Percentiles rank a stretch among this genome's conserved stretches.
phyloP scores from a whole-genome alignment of 2,113 vertebrate genomes.

The Sus scrofa region DNA sequence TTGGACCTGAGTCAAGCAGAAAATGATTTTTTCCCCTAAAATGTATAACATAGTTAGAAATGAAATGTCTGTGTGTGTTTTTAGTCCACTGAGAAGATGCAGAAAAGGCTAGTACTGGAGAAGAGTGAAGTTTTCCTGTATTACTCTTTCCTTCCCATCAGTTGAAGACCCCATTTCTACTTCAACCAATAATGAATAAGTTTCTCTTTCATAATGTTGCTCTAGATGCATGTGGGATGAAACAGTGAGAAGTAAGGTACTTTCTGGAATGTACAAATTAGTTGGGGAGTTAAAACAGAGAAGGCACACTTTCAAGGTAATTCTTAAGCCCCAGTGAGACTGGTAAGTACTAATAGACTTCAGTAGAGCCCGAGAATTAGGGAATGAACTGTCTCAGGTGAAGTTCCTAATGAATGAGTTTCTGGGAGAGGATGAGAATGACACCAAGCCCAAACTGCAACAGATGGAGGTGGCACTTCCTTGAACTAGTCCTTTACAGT shows the following conservation, averaged over 20 bases:
- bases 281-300: background rate
- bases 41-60: slow-evolving; percentile 50
- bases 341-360: background rate
- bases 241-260: background rate
- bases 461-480: background rate
- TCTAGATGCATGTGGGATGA: background rate
- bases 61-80: background rate
- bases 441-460: accelerated
- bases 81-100: background rate
- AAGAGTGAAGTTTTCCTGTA: background rate
- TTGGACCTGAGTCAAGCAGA: slow-evolving; percentile 71
- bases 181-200: background rate
- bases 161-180: background rate
- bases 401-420: background rate
- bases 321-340: background rate
- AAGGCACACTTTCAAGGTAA: background rate
- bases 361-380: background rate
- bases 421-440: background rate
- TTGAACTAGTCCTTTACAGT: background rate
- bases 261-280: background rate
- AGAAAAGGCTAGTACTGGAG: background rate
- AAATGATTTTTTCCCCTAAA: slow-evolving; percentile 42
- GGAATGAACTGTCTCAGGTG: background rate
- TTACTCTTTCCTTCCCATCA: background rate
- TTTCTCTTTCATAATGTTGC: background rate